Base-by-base conservation (phyloP, 2,797 vertebrate genomes). In the Lindbergichthys nudifrons region DNA sequence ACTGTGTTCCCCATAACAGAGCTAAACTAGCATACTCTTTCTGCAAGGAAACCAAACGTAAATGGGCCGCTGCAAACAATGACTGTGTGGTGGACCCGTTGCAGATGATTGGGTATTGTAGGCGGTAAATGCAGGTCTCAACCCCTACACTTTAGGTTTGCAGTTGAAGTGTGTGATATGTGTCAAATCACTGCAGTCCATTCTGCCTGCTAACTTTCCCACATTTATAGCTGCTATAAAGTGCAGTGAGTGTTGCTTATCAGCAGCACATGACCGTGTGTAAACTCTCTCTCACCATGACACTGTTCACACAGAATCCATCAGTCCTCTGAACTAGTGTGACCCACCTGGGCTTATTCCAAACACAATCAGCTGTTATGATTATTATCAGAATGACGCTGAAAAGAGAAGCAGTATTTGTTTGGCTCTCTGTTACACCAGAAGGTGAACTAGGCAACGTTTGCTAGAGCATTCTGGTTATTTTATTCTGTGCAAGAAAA, bases 161-260 rank as follows among this genome's bases (percentile, higher is more conserved):
- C 3, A 14, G 47, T 50, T 13, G 32, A 16, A 41, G n/a, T 58
- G 18, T 48, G 3, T 50, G 13, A 59, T 12, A 2, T 73, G n/a
- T 26, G 32, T 59, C 18, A 72, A 81, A 79, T 81, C 82, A 69
- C 41, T 53, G 65, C 51, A 15, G 36, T 47, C 12, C 0, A 1
- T 2, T 76, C 58, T 51, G 13, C 46, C 46, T 63, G 46, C 70
- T 65, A 43, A 7, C 65, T 73, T 68, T 60, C 57, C 47, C 64
- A 73, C 66, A 32, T 85, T 86, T 81, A 85, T 32, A 60, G 69
- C 80, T 3, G 62, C 64, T 78, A 39, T 87, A 83, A 88, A 79
- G 23, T 4, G 12, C 5, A 30, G 14, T 8, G 21, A 5, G 60
- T 19, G n/a, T 8, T 2, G 18, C 42, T 88, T 84, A 84, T 82